Percentiles rank a stretch among this genome's conserved stretches.
phyloP scores from a whole-genome alignment of 2,888 invertebrate genomes.

The Arge pagana region DNA sequence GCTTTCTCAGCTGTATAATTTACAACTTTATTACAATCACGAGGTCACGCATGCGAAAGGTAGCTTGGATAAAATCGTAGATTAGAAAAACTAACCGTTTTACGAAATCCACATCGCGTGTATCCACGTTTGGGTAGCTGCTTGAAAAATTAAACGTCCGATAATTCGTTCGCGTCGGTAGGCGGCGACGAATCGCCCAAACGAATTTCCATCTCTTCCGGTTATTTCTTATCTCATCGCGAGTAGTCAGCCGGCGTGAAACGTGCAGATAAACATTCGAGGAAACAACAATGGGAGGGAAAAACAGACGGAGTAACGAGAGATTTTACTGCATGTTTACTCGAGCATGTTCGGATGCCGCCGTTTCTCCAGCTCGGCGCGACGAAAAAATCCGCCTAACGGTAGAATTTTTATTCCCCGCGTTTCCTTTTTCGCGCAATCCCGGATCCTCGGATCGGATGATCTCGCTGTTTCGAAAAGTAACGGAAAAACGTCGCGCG shows the following conservation, averaged over 20 bases:
- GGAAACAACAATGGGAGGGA: conserved; percentile 13
- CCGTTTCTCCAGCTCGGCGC: too few relatives aligned
- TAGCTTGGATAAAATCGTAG: conserved; percentile 6
- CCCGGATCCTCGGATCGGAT: not conserved
- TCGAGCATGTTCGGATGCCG: too few relatives aligned
- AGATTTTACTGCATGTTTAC: too few relatives aligned
- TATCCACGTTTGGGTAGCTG: too few relatives aligned
- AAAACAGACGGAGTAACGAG: too few relatives aligned
- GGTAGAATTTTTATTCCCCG: too few relatives aligned
- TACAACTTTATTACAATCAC: not conserved
- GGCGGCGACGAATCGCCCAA: conserved; percentile 10
- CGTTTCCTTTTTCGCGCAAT: not conserved
- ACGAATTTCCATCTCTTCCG: not conserved
- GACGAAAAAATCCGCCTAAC: too few relatives aligned
- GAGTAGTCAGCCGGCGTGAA: conserved; percentile 5
- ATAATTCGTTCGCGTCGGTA: conserved; percentile 15
- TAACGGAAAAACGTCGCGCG: too few relatives aligned
- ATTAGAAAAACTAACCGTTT: too few relatives aligned
- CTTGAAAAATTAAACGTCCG: conserved; percentile 8
- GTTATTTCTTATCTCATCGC: not conserved
- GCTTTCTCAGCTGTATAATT: not conserved
- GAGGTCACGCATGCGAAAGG: too few relatives aligned
- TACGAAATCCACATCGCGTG: too few relatives aligned
- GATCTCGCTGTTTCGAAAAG: too few relatives aligned
- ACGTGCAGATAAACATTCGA: conserved; percentile 3